A percentile compares a stretch with the other conserved stretches of the same genome.
Conservation (phyloP, 2,113 vertebrate species). For the Spea bombifrons region DNA sequence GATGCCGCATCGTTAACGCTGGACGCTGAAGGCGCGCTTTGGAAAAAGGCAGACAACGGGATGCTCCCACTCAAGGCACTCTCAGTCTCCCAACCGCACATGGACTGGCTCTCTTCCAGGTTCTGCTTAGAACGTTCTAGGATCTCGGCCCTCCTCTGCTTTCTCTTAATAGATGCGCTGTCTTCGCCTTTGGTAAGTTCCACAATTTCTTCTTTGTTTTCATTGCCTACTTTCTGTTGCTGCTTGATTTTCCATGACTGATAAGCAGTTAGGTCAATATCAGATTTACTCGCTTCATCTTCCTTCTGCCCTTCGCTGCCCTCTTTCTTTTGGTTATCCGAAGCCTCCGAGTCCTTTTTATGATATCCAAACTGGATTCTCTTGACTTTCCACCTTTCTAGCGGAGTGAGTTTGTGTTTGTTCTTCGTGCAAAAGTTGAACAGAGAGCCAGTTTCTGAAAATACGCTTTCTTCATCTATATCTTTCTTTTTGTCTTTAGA, state of each 20-base stretch:
- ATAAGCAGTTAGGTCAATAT: slow-evolving; percentile 83
- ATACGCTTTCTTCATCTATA: slow-evolving; percentile 74
- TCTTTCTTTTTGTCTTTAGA: slow-evolving; percentile 57
- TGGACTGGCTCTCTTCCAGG: slow-evolving; percentile 87
- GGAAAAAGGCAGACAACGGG: slow-evolving; percentile 83
- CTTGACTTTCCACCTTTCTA: slow-evolving; percentile 93
- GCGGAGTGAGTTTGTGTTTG: slow-evolving; percentile 82
- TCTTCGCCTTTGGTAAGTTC: slow-evolving; percentile 79
- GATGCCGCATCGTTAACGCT: slow-evolving; percentile 75
- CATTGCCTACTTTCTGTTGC: slow-evolving; percentile 80
- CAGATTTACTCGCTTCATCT: slow-evolving; percentile 61
- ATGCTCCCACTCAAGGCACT: slow-evolving; percentile 72
- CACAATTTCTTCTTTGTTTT: slow-evolving; percentile 77
- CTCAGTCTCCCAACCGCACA: slow-evolving; percentile 81
- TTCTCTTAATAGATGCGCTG: slow-evolving; percentile 69
- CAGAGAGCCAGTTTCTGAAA: slow-evolving; percentile 83
- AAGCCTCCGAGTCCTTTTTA: slow-evolving; percentile 73
- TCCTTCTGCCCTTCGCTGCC: slow-evolving; percentile 52
- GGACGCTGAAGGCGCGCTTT: slow-evolving; percentile 53
- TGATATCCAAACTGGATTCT: slow-evolving; percentile 95
- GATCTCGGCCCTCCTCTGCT: slow-evolving; percentile 83
- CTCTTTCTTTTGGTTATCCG: slow-evolving; percentile 53
- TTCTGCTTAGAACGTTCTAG: slow-evolving; percentile 82
- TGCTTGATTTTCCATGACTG: slow-evolving; percentile 89
- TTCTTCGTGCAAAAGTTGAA: slow-evolving; percentile 91